A percentile compares a stretch with the other conserved stretches of the same genome.
phyloP scores from a whole-genome alignment of 1,140 invertebrate genomes.

The Bemisia tabaci region DNA sequence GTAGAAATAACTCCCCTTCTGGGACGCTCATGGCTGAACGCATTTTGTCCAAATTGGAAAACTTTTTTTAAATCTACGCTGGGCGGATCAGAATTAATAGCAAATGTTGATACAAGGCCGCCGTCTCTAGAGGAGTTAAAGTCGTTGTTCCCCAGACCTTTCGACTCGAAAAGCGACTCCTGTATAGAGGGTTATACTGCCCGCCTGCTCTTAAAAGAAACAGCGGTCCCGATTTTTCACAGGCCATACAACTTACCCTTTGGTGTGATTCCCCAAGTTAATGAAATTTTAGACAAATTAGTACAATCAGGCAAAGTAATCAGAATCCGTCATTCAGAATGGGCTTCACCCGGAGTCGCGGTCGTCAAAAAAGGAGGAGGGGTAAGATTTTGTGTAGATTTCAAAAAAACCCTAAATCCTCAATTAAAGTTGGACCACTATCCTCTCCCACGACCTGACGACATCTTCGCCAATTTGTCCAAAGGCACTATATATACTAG shows the following conservation, averaged over 20 bases:
- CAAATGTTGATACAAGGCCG: background rate
- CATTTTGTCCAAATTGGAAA: background rate
- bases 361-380: constrained; percentile 32
- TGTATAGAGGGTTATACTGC: background rate
- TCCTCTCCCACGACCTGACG: constrained; percentile 25
- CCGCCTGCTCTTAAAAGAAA: background rate
- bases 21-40: background rate
- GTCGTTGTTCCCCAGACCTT: background rate
- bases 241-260: background rate
- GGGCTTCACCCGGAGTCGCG: constrained; percentile 31
- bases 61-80: no score
- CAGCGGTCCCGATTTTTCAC: background rate
- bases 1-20: background rate
- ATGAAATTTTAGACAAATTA: background rate
- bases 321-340: constrained; percentile 17
- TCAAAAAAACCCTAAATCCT: constrained; percentile 30
- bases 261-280: background rate
- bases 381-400: constrained; percentile 34
- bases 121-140: background rate
- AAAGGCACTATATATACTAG: constrained; percentile 26
- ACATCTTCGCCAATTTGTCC: constrained; percentile 26
- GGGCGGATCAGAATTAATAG: background rate
- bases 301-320: background rate
- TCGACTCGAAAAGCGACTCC: background rate
- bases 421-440: constrained; percentile 25